These are phyloP conservation scores for Menidia beryllina DNA, from an alignment of 2,113 vertebrate genomes.

Conservation along the genomic window DNA sequence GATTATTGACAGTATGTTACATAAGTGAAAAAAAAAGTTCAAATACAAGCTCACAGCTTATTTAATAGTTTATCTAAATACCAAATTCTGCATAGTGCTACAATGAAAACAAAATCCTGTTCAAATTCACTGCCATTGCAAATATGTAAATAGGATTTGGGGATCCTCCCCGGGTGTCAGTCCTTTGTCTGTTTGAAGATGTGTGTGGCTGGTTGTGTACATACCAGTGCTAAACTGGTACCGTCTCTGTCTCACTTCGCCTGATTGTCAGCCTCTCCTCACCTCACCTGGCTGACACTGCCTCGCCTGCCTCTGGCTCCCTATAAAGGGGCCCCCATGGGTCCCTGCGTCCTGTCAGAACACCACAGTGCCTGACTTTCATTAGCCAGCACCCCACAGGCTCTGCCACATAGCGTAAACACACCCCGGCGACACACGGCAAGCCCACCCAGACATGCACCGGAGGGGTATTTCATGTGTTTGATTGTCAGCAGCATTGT, in stretches of 20 bases:
- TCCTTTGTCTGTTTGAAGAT: constrained; percentile 20
- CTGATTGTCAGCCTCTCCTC: constrained; percentile 38
- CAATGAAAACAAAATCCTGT: not conserved
- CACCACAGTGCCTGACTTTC: constrained; percentile 71
- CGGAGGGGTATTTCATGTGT: constrained; percentile 24
- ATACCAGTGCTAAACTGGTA: constrained; percentile 5
- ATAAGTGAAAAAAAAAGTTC: not conserved
- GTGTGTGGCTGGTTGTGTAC: constrained; percentile 25
- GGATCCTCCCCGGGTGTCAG: constrained; percentile 19
- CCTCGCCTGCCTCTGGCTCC: constrained; percentile 42
- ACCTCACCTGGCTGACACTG: constrained; percentile 43
- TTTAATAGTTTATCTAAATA: not conserved
- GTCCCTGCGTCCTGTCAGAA: constrained; percentile 66
- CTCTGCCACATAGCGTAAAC: constrained; percentile 64
- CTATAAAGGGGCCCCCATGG: constrained; percentile 48
- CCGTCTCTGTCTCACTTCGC: constrained; percentile 41
- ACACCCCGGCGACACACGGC: constrained; percentile 40
- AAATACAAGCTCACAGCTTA: not conserved
- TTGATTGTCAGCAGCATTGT: constrained; percentile 18
- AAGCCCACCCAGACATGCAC: constrained; percentile 13
- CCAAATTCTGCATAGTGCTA: not conserved
- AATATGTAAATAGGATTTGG: not conserved
- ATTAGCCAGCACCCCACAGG: constrained; percentile 71
- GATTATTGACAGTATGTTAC: not conserved
- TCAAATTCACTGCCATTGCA: not conserved